Evolutionary conservation across 2,888 invertebrate genomes (phyloP).

Genomic region (Bombylius major): DNA sequence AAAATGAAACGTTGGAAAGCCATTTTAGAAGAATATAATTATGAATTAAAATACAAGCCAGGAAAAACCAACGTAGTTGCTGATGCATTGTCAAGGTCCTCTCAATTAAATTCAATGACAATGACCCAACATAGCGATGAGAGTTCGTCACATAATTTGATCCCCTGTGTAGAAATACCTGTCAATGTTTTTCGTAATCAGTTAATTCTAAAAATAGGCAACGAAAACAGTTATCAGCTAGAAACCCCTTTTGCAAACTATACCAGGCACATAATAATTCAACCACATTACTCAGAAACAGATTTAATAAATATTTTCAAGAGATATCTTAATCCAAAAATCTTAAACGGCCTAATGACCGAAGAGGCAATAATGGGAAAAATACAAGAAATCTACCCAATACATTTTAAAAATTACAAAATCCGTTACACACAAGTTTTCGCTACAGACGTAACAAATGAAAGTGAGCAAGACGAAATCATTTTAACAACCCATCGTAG

Average conservation of each 20-base stretch:
- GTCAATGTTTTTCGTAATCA: too few species aligned
- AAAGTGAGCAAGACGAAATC: conserved; percentile 1
- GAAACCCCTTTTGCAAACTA: conserved; percentile 4
- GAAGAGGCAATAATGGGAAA: too few species aligned
- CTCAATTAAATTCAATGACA: conserved; percentile 10
- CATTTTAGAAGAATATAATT: conserved; percentile 11
- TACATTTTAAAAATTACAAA: conserved; percentile 2
- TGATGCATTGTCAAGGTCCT: neutral
- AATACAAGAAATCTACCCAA: too few species aligned
- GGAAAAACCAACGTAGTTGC: too few species aligned
- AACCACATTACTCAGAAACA: too few species aligned
- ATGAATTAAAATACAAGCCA: neutral
- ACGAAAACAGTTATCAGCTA: conserved; percentile 3
- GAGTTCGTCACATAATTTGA: conserved; percentile 6
- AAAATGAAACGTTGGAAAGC: conserved; percentile 13
- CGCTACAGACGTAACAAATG: conserved; percentile 1
- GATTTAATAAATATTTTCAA: too few species aligned
- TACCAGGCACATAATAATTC: too few species aligned
- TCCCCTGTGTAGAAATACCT: too few species aligned
- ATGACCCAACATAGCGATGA: conserved; percentile 14
- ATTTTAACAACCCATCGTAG: neutral
- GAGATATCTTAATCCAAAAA: too few species aligned
- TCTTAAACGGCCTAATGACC: too few species aligned
- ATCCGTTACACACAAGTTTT: neutral
- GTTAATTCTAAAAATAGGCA: conserved; percentile 9